phyloP scores from a whole-genome alignment of 2,888 invertebrate genomes.

The Coecobrya sp. region DNA sequence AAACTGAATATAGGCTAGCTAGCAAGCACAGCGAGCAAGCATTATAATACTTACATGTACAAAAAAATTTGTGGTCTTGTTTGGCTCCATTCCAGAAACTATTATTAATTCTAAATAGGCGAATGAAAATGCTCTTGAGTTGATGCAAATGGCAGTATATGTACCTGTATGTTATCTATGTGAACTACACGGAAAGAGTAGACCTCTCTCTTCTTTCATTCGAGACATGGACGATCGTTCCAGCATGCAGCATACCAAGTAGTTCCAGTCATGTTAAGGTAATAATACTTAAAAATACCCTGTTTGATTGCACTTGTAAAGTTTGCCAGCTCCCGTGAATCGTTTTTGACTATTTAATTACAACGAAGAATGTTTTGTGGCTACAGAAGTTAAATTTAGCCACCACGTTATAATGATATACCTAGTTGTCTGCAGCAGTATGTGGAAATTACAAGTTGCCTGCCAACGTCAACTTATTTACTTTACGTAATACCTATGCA shows the following conservation, averaged over 20 bases:
- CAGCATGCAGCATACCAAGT: slow-evolving; percentile 33
- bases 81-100: slow-evolving; percentile 72
- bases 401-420: slow-evolving; percentile 1
- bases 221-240: slow-evolving; percentile 26
- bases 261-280: slow-evolving; percentile 48
- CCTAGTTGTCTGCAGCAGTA: not conserved
- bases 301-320: slow-evolving; percentile 60
- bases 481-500: not conserved
- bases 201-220: not conserved
- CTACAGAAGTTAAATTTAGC: slow-evolving; percentile 50
- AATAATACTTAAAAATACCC: slow-evolving; percentile 54
- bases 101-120: slow-evolving; percentile 55
- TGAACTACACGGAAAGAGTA: not conserved
- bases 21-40: not conserved
- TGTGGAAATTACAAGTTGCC: not conserved
- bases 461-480: not conserved
- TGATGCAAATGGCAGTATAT: slow-evolving; percentile 23
- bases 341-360: slow-evolving; percentile 59
- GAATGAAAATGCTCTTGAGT: slow-evolving; percentile 53
- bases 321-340: slow-evolving; percentile 30
- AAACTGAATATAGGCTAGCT: slow-evolving; percentile 34
- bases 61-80: slow-evolving; percentile 69
- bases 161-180: not conserved
- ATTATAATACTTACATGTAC: not conserved
- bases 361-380: slow-evolving; percentile 36